These are phyloP conservation scores for Lydus trimaculatus DNA, from an alignment of 2,888 invertebrate species.

Conservation along the genomic window DNA sequence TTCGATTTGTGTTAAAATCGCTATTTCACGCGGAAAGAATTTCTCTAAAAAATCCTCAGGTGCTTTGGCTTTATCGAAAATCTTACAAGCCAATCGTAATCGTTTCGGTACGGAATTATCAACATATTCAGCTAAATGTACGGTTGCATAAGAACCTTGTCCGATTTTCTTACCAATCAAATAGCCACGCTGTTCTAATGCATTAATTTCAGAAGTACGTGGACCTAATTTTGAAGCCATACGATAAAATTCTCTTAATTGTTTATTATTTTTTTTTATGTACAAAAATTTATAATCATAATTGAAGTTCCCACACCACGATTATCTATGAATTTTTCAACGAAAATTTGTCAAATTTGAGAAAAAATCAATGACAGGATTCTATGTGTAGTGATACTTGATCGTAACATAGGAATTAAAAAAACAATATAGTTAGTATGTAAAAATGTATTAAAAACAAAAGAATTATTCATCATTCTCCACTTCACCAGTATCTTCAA, in stretches of 20 bases:
- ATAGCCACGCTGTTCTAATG: slow-evolving; percentile 85
- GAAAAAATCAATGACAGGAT: slow-evolving; percentile 25
- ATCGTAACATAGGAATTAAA: background rate
- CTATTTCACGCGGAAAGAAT: slow-evolving; percentile 92
- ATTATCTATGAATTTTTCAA: slow-evolving; percentile 28
- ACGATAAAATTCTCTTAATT: slow-evolving; percentile 8
- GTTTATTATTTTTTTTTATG: background rate
- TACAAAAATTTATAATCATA: slow-evolving; percentile 30
- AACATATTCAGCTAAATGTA: slow-evolving; percentile 84
- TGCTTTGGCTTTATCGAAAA: slow-evolving; percentile 89
- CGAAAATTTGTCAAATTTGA: slow-evolving; percentile 29
- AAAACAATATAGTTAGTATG: background rate
- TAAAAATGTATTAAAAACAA: too few relatives aligned
- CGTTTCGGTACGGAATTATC: slow-evolving; percentile 75
- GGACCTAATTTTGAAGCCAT: slow-evolving; percentile 79
- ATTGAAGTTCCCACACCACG: too few relatives aligned
- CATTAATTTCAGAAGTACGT: slow-evolving; percentile 84
- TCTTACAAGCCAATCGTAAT: slow-evolving; percentile 86
- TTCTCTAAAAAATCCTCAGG: slow-evolving; percentile 89
- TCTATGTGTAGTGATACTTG: slow-evolving; percentile 18
- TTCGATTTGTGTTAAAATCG: slow-evolving; percentile 86
- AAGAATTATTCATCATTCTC: slow-evolving; percentile 46
- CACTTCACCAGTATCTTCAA: slow-evolving; percentile 47
- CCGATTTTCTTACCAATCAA: slow-evolving; percentile 83
- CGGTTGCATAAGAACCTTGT: slow-evolving; percentile 90